phyloP scores from a whole-genome alignment of 1,140 invertebrate genomes.

The Eueides isabella region DNA sequence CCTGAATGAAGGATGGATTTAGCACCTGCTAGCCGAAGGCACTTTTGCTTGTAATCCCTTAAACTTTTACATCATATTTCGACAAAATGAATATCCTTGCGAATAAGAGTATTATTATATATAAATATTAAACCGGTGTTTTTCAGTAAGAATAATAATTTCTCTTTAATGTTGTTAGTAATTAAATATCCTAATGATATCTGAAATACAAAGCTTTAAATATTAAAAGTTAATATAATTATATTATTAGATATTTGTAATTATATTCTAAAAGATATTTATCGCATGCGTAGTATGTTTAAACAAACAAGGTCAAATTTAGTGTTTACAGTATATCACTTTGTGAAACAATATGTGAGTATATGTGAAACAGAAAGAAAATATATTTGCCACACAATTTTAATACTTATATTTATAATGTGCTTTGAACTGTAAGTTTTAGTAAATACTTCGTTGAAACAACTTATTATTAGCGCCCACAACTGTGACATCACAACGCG shows the following conservation, averaged over 20 bases:
- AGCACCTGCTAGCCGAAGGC: slow-evolving; percentile 42
- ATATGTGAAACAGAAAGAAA: background rate
- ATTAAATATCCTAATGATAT: too few relatives aligned
- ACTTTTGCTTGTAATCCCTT: slow-evolving; percentile 44
- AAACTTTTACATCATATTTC: slow-evolving; percentile 2
- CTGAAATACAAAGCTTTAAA: too few relatives aligned
- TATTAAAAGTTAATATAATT: background rate
- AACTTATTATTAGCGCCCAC: background rate
- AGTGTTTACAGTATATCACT: slow-evolving; percentile 19
- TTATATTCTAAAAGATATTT: slow-evolving; percentile 6
- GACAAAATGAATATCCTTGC: too few relatives aligned
- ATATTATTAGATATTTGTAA: background rate
- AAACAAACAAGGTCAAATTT: slow-evolving; percentile 54
- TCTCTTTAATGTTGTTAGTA: too few relatives aligned
- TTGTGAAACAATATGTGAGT: background rate
- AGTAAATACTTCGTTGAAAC: slow-evolving; percentile 18
- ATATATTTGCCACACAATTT: background rate
- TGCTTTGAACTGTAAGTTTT: background rate
- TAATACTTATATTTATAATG: background rate
- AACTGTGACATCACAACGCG: slow-evolving; percentile 19
- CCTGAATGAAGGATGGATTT: slow-evolving; percentile 37
- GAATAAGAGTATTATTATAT: too few relatives aligned
- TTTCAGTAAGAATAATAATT: too few relatives aligned
- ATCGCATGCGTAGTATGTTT: slow-evolving; percentile 44
- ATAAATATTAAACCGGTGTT: too few relatives aligned